Evolutionary conservation across 1,140 invertebrate species (phyloP).

Genomic region (Psix sp.): DNA sequence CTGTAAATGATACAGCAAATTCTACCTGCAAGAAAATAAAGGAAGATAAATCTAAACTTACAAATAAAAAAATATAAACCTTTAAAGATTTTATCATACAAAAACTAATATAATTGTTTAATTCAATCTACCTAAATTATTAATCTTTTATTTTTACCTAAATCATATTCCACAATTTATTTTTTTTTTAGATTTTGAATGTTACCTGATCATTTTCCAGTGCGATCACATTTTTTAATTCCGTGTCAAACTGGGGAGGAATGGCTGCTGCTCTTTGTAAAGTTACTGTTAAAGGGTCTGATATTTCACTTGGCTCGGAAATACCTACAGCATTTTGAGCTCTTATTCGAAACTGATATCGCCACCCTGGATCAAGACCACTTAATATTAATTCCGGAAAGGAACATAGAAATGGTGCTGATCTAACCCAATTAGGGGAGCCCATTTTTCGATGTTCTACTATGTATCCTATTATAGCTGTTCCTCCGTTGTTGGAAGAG

Average conservation of each 20-base stretch:
- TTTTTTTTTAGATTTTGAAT: too few species aligned
- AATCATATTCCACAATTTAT: too few species aligned
- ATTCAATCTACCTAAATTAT: too few species aligned
- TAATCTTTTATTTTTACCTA: too few species aligned
- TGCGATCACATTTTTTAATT: conserved; percentile 81
- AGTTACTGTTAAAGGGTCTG: conserved; percentile 86
- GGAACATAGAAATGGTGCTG: conserved; percentile 82
- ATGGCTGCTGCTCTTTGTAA: conserved; percentile 82
- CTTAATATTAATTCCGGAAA: conserved; percentile 85
- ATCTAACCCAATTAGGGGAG: conserved; percentile 86
- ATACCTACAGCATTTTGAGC: conserved; percentile 90
- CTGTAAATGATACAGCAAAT: conserved; percentile 88
- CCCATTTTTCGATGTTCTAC: conserved; percentile 88
- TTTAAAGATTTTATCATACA: not conserved
- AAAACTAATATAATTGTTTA: too few species aligned
- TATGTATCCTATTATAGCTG: conserved; percentile 89
- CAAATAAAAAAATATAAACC: conserved; percentile 7
- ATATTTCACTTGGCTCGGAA: conserved; percentile 87
- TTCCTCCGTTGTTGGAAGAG: conserved; percentile 90
- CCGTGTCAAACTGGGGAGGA: conserved; percentile 83
- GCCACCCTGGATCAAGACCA: conserved; percentile 89
- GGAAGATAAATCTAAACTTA: conserved; percentile 4
- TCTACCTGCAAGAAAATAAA: conserved; percentile 78
- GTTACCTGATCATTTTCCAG: conserved; percentile 87
- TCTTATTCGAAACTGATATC: conserved; percentile 92